Evolutionary conservation across 2,888 invertebrate species (phyloP).

Genomic region (Herminia tarsipennalis): DNA sequence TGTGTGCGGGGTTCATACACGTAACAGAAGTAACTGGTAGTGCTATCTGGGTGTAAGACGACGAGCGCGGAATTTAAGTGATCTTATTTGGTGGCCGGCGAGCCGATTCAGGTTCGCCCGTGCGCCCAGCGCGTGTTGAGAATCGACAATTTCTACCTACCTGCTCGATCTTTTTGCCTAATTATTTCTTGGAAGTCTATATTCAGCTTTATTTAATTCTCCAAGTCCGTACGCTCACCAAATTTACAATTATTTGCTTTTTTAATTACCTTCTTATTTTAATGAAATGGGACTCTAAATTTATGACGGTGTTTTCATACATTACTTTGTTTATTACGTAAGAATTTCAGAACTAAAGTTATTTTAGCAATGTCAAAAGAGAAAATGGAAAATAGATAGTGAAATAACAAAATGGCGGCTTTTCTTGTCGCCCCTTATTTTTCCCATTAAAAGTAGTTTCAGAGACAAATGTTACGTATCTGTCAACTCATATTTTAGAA

Average conservation of each 20-base stretch:
- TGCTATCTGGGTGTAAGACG: conserved; percentile 72
- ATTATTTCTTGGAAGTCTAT: conserved; percentile 67
- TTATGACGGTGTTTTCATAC: too few relatives aligned
- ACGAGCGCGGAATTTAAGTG: conserved; percentile 81
- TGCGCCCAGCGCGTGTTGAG: conserved; percentile 67
- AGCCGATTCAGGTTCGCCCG: conserved; percentile 69
- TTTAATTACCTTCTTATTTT: neutral
- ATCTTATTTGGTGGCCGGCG: conserved; percentile 72
- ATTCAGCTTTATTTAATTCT: conserved; percentile 60
- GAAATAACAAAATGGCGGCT: too few relatives aligned
- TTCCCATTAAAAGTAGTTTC: too few relatives aligned
- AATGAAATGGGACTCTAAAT: neutral
- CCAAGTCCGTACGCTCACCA: conserved; percentile 27
- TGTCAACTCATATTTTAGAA: too few relatives aligned
- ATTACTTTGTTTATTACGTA: too few relatives aligned
- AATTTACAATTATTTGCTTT: conserved; percentile 33
- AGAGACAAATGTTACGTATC: too few relatives aligned
- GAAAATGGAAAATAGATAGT: too few relatives aligned
- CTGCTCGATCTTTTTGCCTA: conserved; percentile 66
- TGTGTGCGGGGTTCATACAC: conserved; percentile 69
- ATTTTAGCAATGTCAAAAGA: too few relatives aligned
- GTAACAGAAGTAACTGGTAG: conserved; percentile 71
- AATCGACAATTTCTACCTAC: conserved; percentile 72
- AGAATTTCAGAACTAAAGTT: too few relatives aligned
- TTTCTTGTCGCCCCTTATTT: too few relatives aligned